phyloP scores from a whole-genome alignment of 1,140 invertebrate genomes.

The Anastatus disparis region DNA sequence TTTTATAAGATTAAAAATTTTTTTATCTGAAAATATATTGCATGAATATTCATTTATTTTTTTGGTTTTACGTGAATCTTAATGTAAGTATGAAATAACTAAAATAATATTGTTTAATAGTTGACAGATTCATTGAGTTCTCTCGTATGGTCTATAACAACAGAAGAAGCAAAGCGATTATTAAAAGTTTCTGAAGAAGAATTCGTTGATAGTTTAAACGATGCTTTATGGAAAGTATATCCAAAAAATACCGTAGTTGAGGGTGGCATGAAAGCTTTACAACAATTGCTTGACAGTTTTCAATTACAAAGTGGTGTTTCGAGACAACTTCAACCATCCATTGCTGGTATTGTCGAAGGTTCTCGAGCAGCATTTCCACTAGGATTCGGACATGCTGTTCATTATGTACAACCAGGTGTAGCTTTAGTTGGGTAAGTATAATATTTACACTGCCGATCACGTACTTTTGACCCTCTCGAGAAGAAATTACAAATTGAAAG shows the following conservation, averaged over 20 bases:
- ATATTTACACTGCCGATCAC: too few relatives aligned
- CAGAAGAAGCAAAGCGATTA: conserved; percentile 78
- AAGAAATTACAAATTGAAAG: too few relatives aligned
- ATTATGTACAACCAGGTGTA: conserved; percentile 80
- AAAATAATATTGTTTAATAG: conserved; percentile 36
- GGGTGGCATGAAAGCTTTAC: conserved; percentile 68
- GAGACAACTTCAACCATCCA: conserved; percentile 82
- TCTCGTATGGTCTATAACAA: conserved; percentile 90
- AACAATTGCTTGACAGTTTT: conserved; percentile 63
- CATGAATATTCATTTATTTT: too few relatives aligned
- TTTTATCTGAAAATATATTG: too few relatives aligned
- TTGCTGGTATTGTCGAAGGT: conserved; percentile 71
- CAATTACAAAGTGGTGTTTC: conserved; percentile 63
- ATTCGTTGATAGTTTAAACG: conserved; percentile 92
- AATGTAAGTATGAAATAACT: too few relatives aligned
- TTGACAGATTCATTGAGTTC: conserved; percentile 79
- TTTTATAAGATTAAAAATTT: too few relatives aligned
- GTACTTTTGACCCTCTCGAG: too few relatives aligned
- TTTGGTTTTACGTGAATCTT: too few relatives aligned
- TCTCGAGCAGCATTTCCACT: conserved; percentile 92
- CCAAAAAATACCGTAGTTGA: conserved; percentile 70
- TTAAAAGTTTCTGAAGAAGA: conserved; percentile 76
- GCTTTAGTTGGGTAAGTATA: conserved; percentile 83
- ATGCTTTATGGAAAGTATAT: conserved; percentile 83
- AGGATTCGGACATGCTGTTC: conserved; percentile 87